Evolutionary conservation across 2,113 vertebrate genomes (phyloP).

Genomic region (Misgurnus mizolepis): DNA sequence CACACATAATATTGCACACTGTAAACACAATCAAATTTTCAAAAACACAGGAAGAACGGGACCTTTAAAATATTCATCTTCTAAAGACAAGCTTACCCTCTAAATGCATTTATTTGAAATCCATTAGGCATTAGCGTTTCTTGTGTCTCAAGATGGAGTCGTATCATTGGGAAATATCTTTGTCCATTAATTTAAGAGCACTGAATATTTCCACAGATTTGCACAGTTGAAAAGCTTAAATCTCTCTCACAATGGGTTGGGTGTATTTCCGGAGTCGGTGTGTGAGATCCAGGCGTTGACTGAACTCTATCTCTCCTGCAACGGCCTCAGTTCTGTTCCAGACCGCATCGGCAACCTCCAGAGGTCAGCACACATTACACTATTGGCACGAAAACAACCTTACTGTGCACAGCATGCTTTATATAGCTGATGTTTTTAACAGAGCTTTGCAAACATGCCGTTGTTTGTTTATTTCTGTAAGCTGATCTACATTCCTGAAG

Average conservation of each 20-base stretch:
- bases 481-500: not conserved
- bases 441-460: not conserved
- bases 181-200: slow-evolving; percentile 1
- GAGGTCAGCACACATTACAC: slow-evolving; percentile 72
- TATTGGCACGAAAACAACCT: not conserved
- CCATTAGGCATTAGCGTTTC: slow-evolving; percentile 18
- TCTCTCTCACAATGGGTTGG: slow-evolving; percentile 91
- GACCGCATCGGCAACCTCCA: slow-evolving; percentile 82
- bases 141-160: not conserved
- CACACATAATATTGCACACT: no score
- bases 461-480: not conserved
- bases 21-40: no score
- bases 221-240: slow-evolving; percentile 93
- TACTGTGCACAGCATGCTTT: not conserved
- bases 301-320: slow-evolving; percentile 92
- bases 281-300: slow-evolving; percentile 89
- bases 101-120: slow-evolving; percentile 13
- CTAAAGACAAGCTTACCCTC: not conserved
- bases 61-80: not conserved
- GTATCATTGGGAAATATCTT: not conserved
- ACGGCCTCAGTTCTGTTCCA: slow-evolving; percentile 82
- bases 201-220: slow-evolving; percentile 77
- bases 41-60: no score
- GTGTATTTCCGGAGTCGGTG: slow-evolving; percentile 85
- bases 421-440: not conserved